Percentiles rank a stretch among this genome's conserved stretches.
Evolutionary conservation across 2,888 invertebrate species (phyloP).

Genomic region (Oasisia sp.): DNA sequence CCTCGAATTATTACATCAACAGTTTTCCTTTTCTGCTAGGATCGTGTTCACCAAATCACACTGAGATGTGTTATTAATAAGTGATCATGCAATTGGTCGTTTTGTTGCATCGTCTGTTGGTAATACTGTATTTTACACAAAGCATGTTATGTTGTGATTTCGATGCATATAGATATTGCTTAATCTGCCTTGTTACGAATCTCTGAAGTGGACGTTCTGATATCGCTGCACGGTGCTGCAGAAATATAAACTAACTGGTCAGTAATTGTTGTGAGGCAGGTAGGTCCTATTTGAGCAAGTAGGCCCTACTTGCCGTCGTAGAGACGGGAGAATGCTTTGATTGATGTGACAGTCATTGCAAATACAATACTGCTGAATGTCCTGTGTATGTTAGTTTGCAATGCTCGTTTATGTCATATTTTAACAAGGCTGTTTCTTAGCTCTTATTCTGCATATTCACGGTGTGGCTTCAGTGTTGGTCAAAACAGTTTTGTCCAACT

Average conservation of each 20-base stretch:
- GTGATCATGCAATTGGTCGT: neutral
- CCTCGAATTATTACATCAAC: neutral
- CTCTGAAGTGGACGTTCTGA: neutral
- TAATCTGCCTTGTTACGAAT: slow-evolving; percentile 13
- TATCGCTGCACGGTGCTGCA: neutral
- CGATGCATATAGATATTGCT: neutral
- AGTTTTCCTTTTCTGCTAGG: neutral
- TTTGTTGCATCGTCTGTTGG: neutral
- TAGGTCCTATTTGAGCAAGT: neutral
- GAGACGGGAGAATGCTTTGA: neutral
- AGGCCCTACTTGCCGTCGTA: neutral
- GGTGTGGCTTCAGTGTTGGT: neutral
- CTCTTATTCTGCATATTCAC: neutral
- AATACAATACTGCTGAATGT: neutral
- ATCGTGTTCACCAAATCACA: neutral
- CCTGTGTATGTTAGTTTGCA: neutral
- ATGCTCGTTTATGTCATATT: slow-evolving; percentile 1
- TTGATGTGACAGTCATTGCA: neutral
- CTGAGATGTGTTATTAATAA: neutral
- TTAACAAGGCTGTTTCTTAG: slow-evolving; percentile 13
- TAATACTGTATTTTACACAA: neutral
- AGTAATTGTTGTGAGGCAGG: neutral
- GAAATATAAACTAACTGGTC: neutral
- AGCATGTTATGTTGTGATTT: slow-evolving; percentile 8
- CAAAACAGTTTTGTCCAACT: neutral